phyloP scores from a whole-genome alignment of 2,113 vertebrate genomes.

The Pseudorasbora parva region DNA sequence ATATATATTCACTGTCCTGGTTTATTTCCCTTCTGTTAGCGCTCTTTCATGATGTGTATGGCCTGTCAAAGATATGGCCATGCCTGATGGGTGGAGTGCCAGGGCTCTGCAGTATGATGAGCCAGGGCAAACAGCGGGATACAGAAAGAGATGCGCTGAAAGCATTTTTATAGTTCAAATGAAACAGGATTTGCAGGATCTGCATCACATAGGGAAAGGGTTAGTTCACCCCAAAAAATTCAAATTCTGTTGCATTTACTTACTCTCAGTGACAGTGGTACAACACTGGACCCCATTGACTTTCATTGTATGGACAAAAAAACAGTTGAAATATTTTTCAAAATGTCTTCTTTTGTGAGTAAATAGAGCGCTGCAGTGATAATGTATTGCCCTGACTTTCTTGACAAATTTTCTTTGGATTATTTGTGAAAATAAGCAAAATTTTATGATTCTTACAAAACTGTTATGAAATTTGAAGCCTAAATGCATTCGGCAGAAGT shows the following conservation, averaged over 20 bases:
- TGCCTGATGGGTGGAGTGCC: neutral
- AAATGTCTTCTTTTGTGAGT: no score
- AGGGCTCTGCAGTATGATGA: neutral
- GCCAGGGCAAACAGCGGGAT: neutral
- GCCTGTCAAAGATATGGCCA: constrained; percentile 5
- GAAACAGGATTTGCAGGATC: neutral
- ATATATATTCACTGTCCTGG: constrained; percentile 11
- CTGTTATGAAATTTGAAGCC: no score
- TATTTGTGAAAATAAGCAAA: no score
- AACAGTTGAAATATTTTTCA: no score
- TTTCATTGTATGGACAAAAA: neutral
- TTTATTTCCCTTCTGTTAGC: constrained; percentile 21
- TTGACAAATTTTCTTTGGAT: no score
- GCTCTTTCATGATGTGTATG: neutral
- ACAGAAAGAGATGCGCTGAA: neutral
- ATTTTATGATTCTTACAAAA: no score
- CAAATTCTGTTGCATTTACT: neutral
- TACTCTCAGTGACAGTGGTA: neutral
- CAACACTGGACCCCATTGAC: neutral
- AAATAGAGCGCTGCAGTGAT: no score
- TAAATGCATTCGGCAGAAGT: no score
- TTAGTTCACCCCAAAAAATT: neutral
- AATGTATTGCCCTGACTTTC: no score
- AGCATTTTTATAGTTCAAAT: neutral
- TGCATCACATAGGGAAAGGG: neutral